Conservation (phyloP, 2,888 invertebrate genomes). For the Chrysomela aeneicollis region DNA sequence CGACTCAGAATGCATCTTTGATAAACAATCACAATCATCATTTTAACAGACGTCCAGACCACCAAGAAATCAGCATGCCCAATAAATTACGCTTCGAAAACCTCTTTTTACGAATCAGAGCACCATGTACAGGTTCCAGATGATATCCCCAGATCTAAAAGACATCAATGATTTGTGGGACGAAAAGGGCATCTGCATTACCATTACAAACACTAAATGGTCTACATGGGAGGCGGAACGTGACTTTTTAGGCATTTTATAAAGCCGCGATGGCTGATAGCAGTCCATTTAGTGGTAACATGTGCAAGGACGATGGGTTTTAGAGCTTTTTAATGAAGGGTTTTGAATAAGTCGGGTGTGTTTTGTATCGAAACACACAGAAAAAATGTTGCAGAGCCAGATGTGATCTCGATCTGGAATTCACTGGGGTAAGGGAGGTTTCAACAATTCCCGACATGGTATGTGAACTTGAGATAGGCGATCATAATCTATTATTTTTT, state of each 20-base stretch:
- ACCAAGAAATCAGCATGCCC: no score
- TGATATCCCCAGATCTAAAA: slow-evolving; percentile 19
- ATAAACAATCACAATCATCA: no score
- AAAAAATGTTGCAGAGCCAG: slow-evolving; percentile 2
- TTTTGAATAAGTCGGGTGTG: slow-evolving; percentile 10
- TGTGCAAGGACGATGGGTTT: slow-evolving; percentile 18
- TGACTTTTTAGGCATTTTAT: slow-evolving; percentile 36
- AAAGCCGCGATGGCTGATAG: slow-evolving; percentile 24
- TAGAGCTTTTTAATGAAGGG: slow-evolving; percentile 18
- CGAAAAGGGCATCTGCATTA: slow-evolving; percentile 34
- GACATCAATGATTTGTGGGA: slow-evolving; percentile 35
- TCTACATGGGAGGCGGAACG: slow-evolving; percentile 38
- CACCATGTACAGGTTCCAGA: background rate
- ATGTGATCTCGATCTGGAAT: slow-evolving; percentile 5
- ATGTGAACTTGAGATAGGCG: background rate
- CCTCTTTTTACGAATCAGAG: background rate
- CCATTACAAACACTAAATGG: slow-evolving; percentile 33
- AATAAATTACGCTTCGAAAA: background rate
- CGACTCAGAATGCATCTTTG: no score
- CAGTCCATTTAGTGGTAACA: slow-evolving; percentile 24
- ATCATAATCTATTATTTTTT: background rate
- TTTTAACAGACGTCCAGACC: no score
- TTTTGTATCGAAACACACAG: background rate
- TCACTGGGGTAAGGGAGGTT: background rate
- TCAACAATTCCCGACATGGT: background rate